Percentiles rank a stretch among this genome's conserved stretches.
Evolutionary conservation across 2,113 vertebrate genomes (phyloP).

Genomic region (Isurus oxyrinchus): DNA sequence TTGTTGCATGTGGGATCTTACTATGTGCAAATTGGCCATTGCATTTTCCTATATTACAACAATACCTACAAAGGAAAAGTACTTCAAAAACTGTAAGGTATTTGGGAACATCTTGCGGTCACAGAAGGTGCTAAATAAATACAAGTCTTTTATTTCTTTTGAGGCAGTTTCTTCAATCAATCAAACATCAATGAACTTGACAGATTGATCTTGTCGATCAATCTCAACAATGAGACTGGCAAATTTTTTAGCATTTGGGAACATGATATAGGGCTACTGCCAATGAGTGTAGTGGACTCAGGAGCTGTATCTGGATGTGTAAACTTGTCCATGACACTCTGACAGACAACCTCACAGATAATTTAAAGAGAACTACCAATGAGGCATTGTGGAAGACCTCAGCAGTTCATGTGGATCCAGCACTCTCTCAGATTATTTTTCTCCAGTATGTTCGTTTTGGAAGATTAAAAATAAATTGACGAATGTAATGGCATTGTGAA

Average conservation of each 20-base stretch:
- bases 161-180: background rate
- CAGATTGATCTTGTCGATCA: background rate
- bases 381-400: background rate
- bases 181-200: background rate
- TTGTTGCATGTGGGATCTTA: too few relatives aligned
- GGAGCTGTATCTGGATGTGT: background rate
- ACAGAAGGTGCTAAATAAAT: background rate
- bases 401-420: background rate
- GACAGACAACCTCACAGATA: background rate
- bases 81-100: background rate
- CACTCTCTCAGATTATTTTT: background rate
- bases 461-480: background rate
- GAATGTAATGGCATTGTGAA: background rate
- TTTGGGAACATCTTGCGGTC: background rate
- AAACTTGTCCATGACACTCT: background rate
- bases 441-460: background rate
- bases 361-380: background rate
- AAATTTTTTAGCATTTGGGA: background rate
- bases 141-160: background rate
- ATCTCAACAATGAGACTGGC: background rate
- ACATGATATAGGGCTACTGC: background rate
- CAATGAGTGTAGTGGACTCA: background rate
- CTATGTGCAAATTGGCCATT: too few relatives aligned
- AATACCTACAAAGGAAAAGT: background rate
- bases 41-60: background rate